Evolutionary conservation across 2,797 vertebrate genomes (phyloP).

Genomic region (Lacerta bilineata): DNA sequence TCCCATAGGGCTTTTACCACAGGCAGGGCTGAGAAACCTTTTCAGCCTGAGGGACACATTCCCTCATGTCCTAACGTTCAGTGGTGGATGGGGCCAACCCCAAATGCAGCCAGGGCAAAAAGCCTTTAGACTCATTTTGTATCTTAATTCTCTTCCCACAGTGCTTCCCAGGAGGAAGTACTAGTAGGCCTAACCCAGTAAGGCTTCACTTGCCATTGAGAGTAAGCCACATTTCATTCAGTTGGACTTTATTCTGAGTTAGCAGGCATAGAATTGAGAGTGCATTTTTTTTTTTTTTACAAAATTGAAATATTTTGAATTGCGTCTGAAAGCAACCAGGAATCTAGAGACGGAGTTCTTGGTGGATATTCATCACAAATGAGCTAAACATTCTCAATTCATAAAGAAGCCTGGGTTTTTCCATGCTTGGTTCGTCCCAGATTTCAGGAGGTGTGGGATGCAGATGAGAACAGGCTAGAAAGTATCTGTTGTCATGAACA

Average conservation of each 20-base stretch:
- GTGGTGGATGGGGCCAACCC: too few relatives aligned
- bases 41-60: too few relatives aligned
- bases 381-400: not conserved
- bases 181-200: not conserved
- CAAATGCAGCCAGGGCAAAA: not conserved
- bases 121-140: not conserved
- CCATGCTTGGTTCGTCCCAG: not conserved
- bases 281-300: not conserved
- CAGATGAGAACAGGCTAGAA: not conserved
- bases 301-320: not conserved
- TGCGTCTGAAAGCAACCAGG: not conserved
- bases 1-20: too few relatives aligned
- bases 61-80: too few relatives aligned
- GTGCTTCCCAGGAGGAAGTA: not conserved
- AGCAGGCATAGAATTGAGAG: not conserved
- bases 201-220: not conserved
- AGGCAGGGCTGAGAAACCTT: too few relatives aligned
- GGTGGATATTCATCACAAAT: not conserved
- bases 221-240: not conserved
- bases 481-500: not conserved
- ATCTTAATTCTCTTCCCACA: not conserved
- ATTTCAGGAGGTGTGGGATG: not conserved
- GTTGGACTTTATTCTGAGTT: not conserved
- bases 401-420: not conserved
- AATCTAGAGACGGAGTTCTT: not conserved